Conservation (phyloP, 2,888 invertebrate genomes). For the Oegoconia quadripuncta region DNA sequence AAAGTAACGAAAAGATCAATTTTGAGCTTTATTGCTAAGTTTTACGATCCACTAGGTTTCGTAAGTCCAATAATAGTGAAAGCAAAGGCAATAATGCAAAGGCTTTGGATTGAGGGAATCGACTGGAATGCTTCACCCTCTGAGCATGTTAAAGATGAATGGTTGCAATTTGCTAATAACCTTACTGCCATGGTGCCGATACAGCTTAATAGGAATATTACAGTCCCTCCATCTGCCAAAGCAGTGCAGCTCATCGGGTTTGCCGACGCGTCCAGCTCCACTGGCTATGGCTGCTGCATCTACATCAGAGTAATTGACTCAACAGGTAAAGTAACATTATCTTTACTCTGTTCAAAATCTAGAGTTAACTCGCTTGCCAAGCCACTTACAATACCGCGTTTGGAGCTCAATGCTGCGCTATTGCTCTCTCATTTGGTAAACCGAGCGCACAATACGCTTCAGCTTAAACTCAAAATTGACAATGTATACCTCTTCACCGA, state of each 20-base stretch:
- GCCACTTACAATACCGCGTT: constrained; percentile 1
- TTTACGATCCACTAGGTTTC: constrained; percentile 3
- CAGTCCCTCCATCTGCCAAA: not conserved
- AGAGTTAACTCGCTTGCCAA: constrained; percentile 12
- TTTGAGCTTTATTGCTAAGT: not conserved
- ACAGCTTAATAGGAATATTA: not conserved
- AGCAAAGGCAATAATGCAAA: too few relatives aligned
- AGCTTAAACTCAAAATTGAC: constrained; percentile 1
- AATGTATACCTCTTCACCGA: constrained; percentile 10
- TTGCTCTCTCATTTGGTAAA: too few relatives aligned
- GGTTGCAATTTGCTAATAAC: not conserved
- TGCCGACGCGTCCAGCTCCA: constrained; percentile 14
- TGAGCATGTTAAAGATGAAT: not conserved
- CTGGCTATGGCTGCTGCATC: constrained; percentile 17
- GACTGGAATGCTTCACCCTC: constrained; percentile 3
- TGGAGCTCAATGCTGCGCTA: constrained; percentile 3
- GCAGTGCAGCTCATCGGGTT: constrained; percentile 16
- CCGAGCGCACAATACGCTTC: constrained; percentile 5
- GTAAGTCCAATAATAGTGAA: constrained; percentile 5
- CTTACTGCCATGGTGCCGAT: constrained; percentile 1
- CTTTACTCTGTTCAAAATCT: constrained; percentile 19
- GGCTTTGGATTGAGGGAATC: not conserved
- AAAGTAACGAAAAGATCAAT: constrained; percentile 1
- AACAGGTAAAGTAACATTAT: constrained; percentile 11
- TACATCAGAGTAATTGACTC: constrained; percentile 11